Evolutionary conservation across 2,113 vertebrate species (phyloP).

Genomic region (Xyliphius kryptos): DNA sequence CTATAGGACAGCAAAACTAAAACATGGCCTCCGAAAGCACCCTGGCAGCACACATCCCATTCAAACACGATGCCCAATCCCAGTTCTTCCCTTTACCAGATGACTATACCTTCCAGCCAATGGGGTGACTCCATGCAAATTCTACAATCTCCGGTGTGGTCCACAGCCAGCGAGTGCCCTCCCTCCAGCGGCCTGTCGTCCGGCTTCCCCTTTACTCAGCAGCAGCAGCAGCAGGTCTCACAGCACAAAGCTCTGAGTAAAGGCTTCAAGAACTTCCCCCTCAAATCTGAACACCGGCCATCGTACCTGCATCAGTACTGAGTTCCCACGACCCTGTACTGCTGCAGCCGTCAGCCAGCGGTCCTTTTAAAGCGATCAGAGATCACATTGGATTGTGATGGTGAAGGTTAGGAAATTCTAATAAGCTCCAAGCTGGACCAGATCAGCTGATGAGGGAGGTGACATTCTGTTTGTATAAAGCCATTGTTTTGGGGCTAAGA

Average conservation of each 20-base stretch:
- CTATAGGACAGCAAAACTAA: slow-evolving; percentile 95
- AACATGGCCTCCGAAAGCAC: slow-evolving; percentile 97
- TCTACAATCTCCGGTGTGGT: slow-evolving; percentile 90
- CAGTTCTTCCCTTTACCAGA: slow-evolving; percentile 79
- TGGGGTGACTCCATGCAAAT: slow-evolving; percentile 94
- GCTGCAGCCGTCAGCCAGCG: background rate
- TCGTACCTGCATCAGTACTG: slow-evolving; percentile 95
- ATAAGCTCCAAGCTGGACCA: too few species aligned
- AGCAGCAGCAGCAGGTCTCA: slow-evolving; percentile 58
- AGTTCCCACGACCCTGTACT: slow-evolving; percentile 31
- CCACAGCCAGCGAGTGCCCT: slow-evolving; percentile 76
- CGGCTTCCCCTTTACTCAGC: slow-evolving; percentile 76
- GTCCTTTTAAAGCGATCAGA: too few species aligned
- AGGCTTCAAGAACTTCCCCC: slow-evolving; percentile 93
- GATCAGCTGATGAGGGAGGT: too few species aligned
- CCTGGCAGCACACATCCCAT: slow-evolving; percentile 83
- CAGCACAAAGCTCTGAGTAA: slow-evolving; percentile 86
- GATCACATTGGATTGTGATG: too few species aligned
- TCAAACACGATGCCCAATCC: slow-evolving; percentile 78
- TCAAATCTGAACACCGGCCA: slow-evolving; percentile 89
- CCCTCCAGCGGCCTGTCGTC: slow-evolving; percentile 69
- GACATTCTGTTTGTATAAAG: too few species aligned
- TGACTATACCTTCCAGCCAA: slow-evolving; percentile 81
- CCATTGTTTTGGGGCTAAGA: background rate
- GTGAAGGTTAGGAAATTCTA: too few species aligned